Base-by-base conservation (phyloP, 2,113 vertebrate species). In the Murina feae region DNA sequence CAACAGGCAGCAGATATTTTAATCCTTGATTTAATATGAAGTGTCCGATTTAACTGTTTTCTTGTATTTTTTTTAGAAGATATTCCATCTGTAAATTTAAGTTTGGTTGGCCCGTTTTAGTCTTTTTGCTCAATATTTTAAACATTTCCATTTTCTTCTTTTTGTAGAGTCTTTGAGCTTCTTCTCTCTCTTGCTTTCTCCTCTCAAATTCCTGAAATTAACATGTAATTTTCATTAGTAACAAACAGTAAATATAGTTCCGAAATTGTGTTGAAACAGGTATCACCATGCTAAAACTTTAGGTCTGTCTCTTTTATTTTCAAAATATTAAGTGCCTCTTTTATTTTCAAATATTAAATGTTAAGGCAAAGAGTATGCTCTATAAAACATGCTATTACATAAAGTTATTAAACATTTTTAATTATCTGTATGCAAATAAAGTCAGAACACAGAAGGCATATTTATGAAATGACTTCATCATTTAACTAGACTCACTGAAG, bases 51-150 rank as follows among this genome's bases (percentile, higher is more conserved):
- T 95, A 98, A 75, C 91, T 93, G 49, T 98, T 98, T 89, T 98
- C 92, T 85, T 99, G 98, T 96, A 99, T 99, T 98, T 99, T 99
- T 97, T 99, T 98, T 93, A 99, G 99, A 93, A 99, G 98, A 97
- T 99, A 99, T 20, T 99, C 99, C 98, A 99, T 99, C 95, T 99
- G 99, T 58, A 99, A 96, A 97, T 99, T 99, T n/a, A 99, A 98
- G 96, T 99, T 99, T 86, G 99, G 99, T 58, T 99, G 99, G 90
- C 99, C 99, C 96, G 98, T 99, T 98, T 98, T 99, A 1, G 99
- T 99, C 97, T 99, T 99, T 97, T 99, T 99, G 96, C 98, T 98
- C 92, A 99, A 17, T 94, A 99, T 97, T 98, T 99, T 99, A 97
- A 98, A 99, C 0, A 98, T 97, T 97, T 99, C 99, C 96, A 98